Evolutionary conservation across 2,888 invertebrate genomes (phyloP).

Genomic region (Drosophila affinis): DNA sequence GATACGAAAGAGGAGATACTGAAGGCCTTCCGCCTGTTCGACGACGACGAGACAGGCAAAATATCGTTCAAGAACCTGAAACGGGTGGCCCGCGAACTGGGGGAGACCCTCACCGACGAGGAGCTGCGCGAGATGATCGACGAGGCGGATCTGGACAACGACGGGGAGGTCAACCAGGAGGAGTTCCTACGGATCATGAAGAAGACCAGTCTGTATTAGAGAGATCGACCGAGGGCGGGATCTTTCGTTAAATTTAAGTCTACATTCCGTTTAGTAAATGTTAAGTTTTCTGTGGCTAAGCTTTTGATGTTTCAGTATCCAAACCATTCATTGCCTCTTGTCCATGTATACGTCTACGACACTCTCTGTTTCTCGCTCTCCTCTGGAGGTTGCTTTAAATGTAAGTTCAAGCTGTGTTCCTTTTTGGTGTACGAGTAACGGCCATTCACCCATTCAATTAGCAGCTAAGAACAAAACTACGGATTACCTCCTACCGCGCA

Average conservation of each 20-base stretch:
- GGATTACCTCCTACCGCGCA: slow-evolving; percentile 29
- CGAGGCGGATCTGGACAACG: slow-evolving; percentile 97
- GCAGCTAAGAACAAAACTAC: slow-evolving; percentile 27
- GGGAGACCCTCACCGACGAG: slow-evolving; percentile 98
- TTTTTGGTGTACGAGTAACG: neutral
- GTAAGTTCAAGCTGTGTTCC: neutral
- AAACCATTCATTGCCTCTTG: neutral
- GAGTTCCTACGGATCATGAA: slow-evolving; percentile 99
- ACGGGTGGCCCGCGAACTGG: slow-evolving; percentile 96
- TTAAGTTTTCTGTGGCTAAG: slow-evolving; percentile 1
- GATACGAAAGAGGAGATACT: slow-evolving; percentile 97
- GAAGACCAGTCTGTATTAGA: slow-evolving; percentile 95
- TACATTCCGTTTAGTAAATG: neutral
- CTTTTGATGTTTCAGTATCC: neutral
- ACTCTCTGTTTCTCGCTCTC: neutral
- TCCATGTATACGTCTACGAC: neutral
- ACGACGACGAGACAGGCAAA: slow-evolving; percentile 97
- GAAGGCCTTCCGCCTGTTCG: slow-evolving; percentile 98
- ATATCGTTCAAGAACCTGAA: slow-evolving; percentile 97
- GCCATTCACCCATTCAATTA: slow-evolving; percentile 12
- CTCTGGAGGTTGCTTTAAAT: neutral
- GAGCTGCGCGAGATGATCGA: slow-evolving; percentile 98
- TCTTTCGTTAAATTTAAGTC: neutral
- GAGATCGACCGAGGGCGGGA: neutral
- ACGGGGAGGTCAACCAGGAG: slow-evolving; percentile 97